phyloP scores from a whole-genome alignment of 2,888 invertebrate species.

The Chrysolina haemoptera region DNA sequence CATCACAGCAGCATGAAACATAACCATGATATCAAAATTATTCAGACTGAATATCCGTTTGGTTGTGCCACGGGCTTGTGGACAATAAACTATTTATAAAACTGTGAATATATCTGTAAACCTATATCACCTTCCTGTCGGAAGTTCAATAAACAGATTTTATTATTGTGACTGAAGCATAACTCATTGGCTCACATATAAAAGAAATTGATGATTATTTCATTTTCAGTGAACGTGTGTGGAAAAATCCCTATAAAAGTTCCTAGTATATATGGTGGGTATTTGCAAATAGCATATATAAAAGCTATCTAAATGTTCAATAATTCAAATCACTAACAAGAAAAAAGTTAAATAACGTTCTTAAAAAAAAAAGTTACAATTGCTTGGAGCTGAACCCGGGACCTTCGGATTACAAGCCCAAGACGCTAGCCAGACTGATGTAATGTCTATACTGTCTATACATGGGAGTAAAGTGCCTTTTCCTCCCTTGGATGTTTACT shows the following conservation, averaged over 20 bases:
- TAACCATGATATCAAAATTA: background rate
- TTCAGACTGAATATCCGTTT: constrained; percentile 16
- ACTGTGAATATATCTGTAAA: constrained; percentile 15
- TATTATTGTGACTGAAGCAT: constrained; percentile 11
- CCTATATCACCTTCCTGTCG: constrained; percentile 22
- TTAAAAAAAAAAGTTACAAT: too few relatives aligned
- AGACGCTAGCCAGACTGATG: too few relatives aligned
- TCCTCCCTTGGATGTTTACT: too few relatives aligned
- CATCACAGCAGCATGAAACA: background rate
- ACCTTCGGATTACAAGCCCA: too few relatives aligned
- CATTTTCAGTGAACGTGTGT: background rate
- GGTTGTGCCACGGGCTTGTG: background rate
- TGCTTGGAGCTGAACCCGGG: too few relatives aligned
- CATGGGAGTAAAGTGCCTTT: too few relatives aligned
- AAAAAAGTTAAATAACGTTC: too few relatives aligned
- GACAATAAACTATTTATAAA: constrained; percentile 22
- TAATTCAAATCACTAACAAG: too few relatives aligned
- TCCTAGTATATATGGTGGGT: too few relatives aligned
- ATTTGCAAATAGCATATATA: too few relatives aligned
- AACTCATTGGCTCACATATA: background rate
- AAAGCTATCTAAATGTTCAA: too few relatives aligned
- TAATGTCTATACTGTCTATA: too few relatives aligned
- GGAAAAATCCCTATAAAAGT: background rate
- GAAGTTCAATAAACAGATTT: constrained; percentile 18
- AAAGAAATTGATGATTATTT: background rate